A percentile compares a stretch with the other conserved stretches of the same genome.
Evolutionary conservation across 2,797 vertebrate species (phyloP).

Genomic region (Intellagama lesueurii): DNA sequence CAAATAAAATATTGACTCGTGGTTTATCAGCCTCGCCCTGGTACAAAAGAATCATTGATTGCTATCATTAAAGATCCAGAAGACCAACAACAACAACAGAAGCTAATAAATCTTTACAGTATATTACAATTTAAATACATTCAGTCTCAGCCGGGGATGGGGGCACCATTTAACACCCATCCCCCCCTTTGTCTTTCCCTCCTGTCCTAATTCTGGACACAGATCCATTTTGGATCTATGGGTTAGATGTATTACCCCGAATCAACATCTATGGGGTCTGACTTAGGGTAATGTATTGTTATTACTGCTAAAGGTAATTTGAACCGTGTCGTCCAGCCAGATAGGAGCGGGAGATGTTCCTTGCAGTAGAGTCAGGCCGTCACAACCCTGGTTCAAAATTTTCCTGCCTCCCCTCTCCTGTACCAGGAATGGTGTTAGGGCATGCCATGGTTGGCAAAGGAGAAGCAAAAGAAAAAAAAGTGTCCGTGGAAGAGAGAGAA

Average conservation of each 20-base stretch:
- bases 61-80: neutral
- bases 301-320: neutral
- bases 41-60: neutral
- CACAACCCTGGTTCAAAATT: neutral
- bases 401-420: neutral
- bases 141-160: neutral
- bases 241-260: neutral
- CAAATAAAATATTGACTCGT: conserved; percentile 3
- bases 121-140: conserved; percentile 37
- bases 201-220: neutral
- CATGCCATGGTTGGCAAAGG: too few species aligned
- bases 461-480: too few species aligned
- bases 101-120: conserved; percentile 32
- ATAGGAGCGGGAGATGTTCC: too few species aligned
- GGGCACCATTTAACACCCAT: neutral
- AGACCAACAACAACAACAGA: neutral
- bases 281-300: neutral
- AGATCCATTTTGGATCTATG: neutral
- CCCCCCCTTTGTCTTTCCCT: neutral
- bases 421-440: neutral
- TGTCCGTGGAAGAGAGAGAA: too few species aligned
- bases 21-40: neutral
- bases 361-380: too few species aligned
- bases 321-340: neutral
- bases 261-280: neutral